Percentiles rank a stretch among this genome's conserved stretches.
These are phyloP conservation scores for Leptocoma aspasia DNA, from an alignment of 2,113 vertebrate genomes.

Conservation along the genomic window DNA sequence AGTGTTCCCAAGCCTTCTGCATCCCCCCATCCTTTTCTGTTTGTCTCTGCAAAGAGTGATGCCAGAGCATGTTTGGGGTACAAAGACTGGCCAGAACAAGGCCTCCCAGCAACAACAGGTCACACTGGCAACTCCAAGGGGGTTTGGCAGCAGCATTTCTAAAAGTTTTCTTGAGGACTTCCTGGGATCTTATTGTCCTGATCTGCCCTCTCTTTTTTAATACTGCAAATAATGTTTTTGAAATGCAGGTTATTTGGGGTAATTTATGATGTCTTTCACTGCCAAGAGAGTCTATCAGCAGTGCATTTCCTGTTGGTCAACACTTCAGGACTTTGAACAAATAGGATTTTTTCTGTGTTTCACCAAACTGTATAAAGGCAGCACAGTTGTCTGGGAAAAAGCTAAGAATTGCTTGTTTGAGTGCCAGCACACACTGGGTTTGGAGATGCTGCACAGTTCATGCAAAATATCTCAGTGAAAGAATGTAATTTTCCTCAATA, in stretches of 20 bases:
- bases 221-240: slow-evolving; percentile 18
- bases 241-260: slow-evolving; percentile 18
- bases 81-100: slow-evolving; percentile 9
- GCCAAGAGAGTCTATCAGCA: not conserved
- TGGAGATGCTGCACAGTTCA: not conserved
- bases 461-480: not conserved
- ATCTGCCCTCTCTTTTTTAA: slow-evolving; percentile 19
- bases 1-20: not conserved
- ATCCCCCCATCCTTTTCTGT: not conserved
- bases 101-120: slow-evolving; percentile 15
- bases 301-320: not conserved
- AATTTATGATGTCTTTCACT: slow-evolving; percentile 16
- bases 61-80: not conserved
- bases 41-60: slow-evolving; percentile 7
- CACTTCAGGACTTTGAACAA: not conserved
- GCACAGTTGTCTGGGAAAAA: not conserved
- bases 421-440: not conserved
- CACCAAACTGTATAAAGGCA: not conserved
- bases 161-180: slow-evolving; percentile 33
- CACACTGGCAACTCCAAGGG: not conserved
- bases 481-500: not conserved
- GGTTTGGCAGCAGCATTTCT: slow-evolving; percentile 19
- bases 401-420: not conserved
- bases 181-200: slow-evolving; percentile 33
- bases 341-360: not conserved